Conservation (phyloP, 2,888 invertebrate genomes). For the Drosophila recens region DNA sequence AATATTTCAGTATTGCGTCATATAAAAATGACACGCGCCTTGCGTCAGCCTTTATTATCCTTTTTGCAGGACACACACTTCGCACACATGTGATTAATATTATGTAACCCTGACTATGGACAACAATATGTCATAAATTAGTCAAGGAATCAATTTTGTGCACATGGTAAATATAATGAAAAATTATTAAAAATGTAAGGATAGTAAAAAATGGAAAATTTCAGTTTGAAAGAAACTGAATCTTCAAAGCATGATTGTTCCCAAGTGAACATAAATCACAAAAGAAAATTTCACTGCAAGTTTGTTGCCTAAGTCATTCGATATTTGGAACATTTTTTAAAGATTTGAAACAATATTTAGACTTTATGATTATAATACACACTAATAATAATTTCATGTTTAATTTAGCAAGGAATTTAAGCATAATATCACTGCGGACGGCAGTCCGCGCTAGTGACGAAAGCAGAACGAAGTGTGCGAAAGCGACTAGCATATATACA, state of each 20-base stretch:
- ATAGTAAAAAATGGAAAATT: too few relatives aligned
- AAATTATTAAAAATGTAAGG: too few relatives aligned
- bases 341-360: neutral
- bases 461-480: too few relatives aligned
- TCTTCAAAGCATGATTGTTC: neutral
- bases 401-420: slow-evolving; percentile 12
- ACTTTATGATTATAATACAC: slow-evolving; percentile 11
- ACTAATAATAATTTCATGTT: neutral
- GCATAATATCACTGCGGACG: too few relatives aligned
- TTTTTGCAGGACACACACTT: slow-evolving; percentile 35
- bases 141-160: neutral
- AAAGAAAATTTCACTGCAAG: slow-evolving; percentile 8
- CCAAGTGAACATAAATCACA: neutral
- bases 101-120: slow-evolving; percentile 26
- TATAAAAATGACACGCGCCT: slow-evolving; percentile 47
- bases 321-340: neutral
- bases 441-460: too few relatives aligned
- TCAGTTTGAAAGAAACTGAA: neutral
- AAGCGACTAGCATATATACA: too few relatives aligned
- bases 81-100: slow-evolving; percentile 29
- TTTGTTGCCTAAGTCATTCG: slow-evolving; percentile 36
- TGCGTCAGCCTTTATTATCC: slow-evolving; percentile 16
- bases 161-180: too few relatives aligned
- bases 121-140: neutral
- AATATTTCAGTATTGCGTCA: slow-evolving; percentile 29